Conservation (phyloP, 2,888 invertebrate species). For the Antheraea assamensis region DNA sequence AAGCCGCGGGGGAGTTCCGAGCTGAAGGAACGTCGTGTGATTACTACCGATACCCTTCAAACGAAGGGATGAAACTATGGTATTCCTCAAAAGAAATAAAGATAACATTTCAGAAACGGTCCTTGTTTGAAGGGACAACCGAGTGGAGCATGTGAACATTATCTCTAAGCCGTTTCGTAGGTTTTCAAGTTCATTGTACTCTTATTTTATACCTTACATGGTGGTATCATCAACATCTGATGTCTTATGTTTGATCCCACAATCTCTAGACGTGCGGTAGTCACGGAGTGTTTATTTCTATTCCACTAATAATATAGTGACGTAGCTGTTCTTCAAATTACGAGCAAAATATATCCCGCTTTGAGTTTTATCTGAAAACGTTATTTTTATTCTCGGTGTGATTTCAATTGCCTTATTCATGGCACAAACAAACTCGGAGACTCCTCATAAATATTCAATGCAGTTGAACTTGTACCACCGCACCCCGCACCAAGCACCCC, state of each 20-base stretch:
- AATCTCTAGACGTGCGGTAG: too few relatives aligned
- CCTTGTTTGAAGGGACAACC: not conserved
- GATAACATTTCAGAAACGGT: not conserved
- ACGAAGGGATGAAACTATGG: conserved; percentile 6
- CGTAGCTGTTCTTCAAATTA: not conserved
- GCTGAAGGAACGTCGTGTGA: not conserved
- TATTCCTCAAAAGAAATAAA: not conserved
- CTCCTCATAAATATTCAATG: conserved; percentile 45
- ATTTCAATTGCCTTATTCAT: conserved; percentile 56
- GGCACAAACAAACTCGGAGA: conserved; percentile 40
- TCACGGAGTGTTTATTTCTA: not conserved
- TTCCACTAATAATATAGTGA: not conserved
- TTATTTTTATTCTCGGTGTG: conserved; percentile 28
- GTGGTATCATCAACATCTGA: too few relatives aligned
- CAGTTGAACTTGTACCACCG: not conserved
- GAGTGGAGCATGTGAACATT: not conserved
- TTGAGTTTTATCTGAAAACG: not conserved
- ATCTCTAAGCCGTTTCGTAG: not conserved
- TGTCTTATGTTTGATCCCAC: too few relatives aligned
- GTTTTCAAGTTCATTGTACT: not conserved
- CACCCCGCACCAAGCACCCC: not conserved
- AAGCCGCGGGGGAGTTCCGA: not conserved
- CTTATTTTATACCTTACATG: not conserved
- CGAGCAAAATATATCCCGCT: not conserved
- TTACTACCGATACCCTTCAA: conserved; percentile 18